Percentiles rank a stretch among this genome's conserved stretches.
These are phyloP conservation scores for Gymnobelideus leadbeateri DNA, from an alignment of 2,113 vertebrate species.

Conservation along the genomic window DNA sequence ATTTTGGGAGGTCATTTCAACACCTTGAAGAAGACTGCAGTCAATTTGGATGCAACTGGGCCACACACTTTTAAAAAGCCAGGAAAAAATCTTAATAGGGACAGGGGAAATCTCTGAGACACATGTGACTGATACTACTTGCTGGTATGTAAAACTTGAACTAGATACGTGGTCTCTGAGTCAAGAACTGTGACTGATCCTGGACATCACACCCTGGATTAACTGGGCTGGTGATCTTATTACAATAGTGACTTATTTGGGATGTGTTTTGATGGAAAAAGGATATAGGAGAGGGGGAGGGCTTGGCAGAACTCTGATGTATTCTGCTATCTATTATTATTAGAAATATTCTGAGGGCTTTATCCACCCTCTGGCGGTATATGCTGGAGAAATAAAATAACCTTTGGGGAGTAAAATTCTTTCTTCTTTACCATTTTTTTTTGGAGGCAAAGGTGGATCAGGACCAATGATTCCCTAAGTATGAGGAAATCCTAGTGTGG, in stretches of 20 bases:
- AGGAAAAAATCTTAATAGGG: slow-evolving; percentile 11
- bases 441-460: not conserved
- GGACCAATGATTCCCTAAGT: not conserved
- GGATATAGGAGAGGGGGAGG: not conserved
- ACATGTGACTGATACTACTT: slow-evolving; percentile 12
- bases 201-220: slow-evolving; percentile 37
- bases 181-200: not conserved
- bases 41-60: slow-evolving; percentile 31
- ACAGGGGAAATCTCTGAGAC: slow-evolving; percentile 12
- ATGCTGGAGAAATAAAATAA: not conserved
- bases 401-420: not conserved
- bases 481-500: not conserved
- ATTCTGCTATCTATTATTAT: not conserved
- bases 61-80: slow-evolving; percentile 51
- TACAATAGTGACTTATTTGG: slow-evolving; percentile 23
- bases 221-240: slow-evolving; percentile 65
- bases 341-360: not conserved
- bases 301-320: not conserved
- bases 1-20: slow-evolving; percentile 50
- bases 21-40: slow-evolving; percentile 46
- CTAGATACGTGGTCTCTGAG: slow-evolving; percentile 25
- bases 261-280: slow-evolving; percentile 21
- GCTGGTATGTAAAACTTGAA: not conserved
- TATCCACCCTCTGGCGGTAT: not conserved
- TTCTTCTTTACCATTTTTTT: not conserved